Evolutionary conservation across 2,888 invertebrate genomes (phyloP).

Genomic region (Serrognathus titanus): DNA sequence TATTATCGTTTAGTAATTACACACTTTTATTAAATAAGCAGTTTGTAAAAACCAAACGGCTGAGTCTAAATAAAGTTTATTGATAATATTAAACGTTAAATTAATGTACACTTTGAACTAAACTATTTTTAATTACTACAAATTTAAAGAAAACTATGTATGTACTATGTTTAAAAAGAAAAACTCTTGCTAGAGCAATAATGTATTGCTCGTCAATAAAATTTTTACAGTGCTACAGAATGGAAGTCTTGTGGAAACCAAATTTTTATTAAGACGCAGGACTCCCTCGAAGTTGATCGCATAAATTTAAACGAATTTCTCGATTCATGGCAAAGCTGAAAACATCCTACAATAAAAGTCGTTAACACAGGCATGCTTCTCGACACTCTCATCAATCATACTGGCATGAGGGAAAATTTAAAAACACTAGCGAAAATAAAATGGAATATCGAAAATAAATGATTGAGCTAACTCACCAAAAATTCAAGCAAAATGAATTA

Average conservation of each 20-base stretch:
- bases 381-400: constrained; percentile 9
- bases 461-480: too few relatives aligned
- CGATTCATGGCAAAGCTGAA: constrained; percentile 18
- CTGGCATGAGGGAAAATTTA: neutral
- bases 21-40: neutral
- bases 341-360: constrained; percentile 32
- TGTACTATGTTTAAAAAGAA: constrained; percentile 2
- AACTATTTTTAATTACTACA: constrained; percentile 4
- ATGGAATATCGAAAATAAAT: too few relatives aligned
- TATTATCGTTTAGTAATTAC: neutral
- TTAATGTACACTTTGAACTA: constrained; percentile 9
- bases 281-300: constrained; percentile 8
- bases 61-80: constrained; percentile 19
- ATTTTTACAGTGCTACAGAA: constrained; percentile 1
- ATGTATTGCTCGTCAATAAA: constrained; percentile 11
- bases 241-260: neutral
- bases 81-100: constrained; percentile 14
- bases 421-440: neutral
- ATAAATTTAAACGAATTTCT: constrained; percentile 1
- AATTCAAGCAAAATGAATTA: too few relatives aligned
- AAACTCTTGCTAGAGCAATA: constrained; percentile 9
- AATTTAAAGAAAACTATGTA: constrained; percentile 9
- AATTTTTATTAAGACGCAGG: neutral
- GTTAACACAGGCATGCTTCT: constrained; percentile 28
- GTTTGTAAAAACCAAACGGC: constrained; percentile 4